Conservation (phyloP, 2,888 invertebrate genomes). For the Rhagium mordax region DNA sequence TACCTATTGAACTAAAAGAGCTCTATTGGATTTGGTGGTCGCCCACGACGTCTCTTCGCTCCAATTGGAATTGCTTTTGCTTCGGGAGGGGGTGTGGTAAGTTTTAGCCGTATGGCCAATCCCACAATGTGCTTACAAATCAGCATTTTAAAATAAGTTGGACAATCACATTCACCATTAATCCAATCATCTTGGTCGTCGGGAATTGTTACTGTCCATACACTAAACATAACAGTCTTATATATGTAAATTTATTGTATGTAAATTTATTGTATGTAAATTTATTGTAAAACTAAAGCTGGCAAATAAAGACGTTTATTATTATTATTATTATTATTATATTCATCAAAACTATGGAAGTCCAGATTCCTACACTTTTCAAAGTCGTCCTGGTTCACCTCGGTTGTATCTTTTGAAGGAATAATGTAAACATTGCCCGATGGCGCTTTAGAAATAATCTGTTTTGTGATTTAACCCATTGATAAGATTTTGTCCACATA, state of each 20-base stretch:
- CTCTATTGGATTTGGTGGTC: slow-evolving; percentile 19
- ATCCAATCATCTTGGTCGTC: slow-evolving; percentile 24
- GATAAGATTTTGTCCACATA: slow-evolving; percentile 31
- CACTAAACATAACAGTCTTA: slow-evolving; percentile 14
- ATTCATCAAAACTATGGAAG: slow-evolving; percentile 27
- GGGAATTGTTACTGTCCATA: slow-evolving; percentile 16
- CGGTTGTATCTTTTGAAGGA: slow-evolving; percentile 3
- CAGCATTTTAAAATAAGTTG: slow-evolving; percentile 20
- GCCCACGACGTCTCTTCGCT: slow-evolving; percentile 19
- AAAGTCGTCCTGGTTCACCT: neutral
- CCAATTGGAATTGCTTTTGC: slow-evolving; percentile 26
- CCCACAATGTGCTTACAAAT: slow-evolving; percentile 28
- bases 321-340: too few relatives aligned
- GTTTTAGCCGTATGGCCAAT: slow-evolving; percentile 21
- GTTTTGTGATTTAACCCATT: slow-evolving; percentile 21
- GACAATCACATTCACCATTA: slow-evolving; percentile 26
- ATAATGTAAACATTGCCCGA: slow-evolving; percentile 1
- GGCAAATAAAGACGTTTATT: too few relatives aligned
- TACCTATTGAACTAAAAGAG: slow-evolving; percentile 18
- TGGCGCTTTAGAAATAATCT: neutral
- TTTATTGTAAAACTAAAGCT: too few relatives aligned
- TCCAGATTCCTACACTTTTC: slow-evolving; percentile 1
- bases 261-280: too few relatives aligned
- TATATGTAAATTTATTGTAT: too few relatives aligned
- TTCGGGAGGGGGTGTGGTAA: neutral